Conservation (phyloP, 2,888 invertebrate genomes). For the Agrochola circellaris region DNA sequence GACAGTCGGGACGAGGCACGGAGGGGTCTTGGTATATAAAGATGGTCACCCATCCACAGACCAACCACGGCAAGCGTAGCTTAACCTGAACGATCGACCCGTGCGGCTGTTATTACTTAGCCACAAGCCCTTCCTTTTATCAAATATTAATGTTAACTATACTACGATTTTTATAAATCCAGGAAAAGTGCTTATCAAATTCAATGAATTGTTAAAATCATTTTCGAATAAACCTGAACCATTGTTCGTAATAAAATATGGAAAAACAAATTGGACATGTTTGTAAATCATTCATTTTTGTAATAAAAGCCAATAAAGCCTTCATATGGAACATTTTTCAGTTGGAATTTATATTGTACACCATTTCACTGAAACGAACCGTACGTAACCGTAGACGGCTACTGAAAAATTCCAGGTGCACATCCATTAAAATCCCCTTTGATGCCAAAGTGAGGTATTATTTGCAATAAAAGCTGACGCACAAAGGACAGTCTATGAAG, state of each 20-base stretch:
- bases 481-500: slow-evolving; percentile 5
- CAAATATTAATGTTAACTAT: background rate
- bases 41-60: too few relatives aligned
- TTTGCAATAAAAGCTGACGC: slow-evolving; percentile 43
- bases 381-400: slow-evolving; percentile 8
- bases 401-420: slow-evolving; percentile 56
- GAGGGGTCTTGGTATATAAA: too few relatives aligned
- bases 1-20: too few relatives aligned
- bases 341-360: slow-evolving; percentile 43
- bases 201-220: slow-evolving; percentile 20
- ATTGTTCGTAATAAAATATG: slow-evolving; percentile 5
- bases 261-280: slow-evolving; percentile 27
- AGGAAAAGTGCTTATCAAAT: background rate
- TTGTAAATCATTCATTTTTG: slow-evolving; percentile 38
- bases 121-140: too few relatives aligned
- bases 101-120: too few relatives aligned
- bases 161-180: background rate
- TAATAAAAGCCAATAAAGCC: slow-evolving; percentile 46
- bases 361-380: slow-evolving; percentile 37
- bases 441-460: slow-evolving; percentile 31
- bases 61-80: too few relatives aligned
- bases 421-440: slow-evolving; percentile 50
- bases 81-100: too few relatives aligned
- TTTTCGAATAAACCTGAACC: slow-evolving; percentile 27
- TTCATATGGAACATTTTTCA: slow-evolving; percentile 30